Base-by-base conservation (phyloP, 2,797 vertebrate genomes). In the Cynodonichthys magdalenae region DNA sequence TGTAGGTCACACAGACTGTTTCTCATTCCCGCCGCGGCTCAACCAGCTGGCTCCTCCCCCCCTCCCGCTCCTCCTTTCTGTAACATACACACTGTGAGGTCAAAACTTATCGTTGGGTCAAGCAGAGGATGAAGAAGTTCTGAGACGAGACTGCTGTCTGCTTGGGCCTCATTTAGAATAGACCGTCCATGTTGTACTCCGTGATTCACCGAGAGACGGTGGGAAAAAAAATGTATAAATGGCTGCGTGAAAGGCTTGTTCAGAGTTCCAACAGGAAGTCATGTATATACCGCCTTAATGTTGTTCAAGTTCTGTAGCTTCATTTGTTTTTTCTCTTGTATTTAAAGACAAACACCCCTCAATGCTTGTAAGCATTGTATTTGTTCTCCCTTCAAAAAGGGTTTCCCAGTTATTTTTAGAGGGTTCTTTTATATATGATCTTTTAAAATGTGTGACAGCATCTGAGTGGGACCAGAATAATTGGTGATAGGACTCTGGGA, bases 281-380 rank as follows among this genome's bases (percentile, higher is more conserved):
- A 84, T 92, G 93, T 95, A 94, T 90, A 92, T 91, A 94, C 89
- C 93, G 95, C 96, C 95, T 97, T 96, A 96, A 96, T 92, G 92
- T 86, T 92, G 90, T 93, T 93, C 87, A 83, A 89, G 83, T 90
- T 92, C 80, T 85, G 77, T 91, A 90, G 85, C 77, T 88, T 89
- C 58, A 84, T 84, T 91, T 91, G 87, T 89, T 56, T 84, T 84
- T 90, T 90, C 87, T 82, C 86, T 84, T 90, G 86, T 91, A 93
- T 92, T 93, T 92, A 91, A 91, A 84, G 66, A 85, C 52, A 74
- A 58, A 49, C 39, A 75, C 77, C 83, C 85, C 80, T 69, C 77
- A 86, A 90, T 92, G 91, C 89, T 92, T 86, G 84, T 45, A 80
- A 87, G 90, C 90, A 89, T 91, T 91, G 85, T 79, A 75, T 87